Evolutionary conservation across 2,888 invertebrate genomes (phyloP), one percentile per base, ranked within the genome.

Genomic region (Nezara viridula): DNA sequence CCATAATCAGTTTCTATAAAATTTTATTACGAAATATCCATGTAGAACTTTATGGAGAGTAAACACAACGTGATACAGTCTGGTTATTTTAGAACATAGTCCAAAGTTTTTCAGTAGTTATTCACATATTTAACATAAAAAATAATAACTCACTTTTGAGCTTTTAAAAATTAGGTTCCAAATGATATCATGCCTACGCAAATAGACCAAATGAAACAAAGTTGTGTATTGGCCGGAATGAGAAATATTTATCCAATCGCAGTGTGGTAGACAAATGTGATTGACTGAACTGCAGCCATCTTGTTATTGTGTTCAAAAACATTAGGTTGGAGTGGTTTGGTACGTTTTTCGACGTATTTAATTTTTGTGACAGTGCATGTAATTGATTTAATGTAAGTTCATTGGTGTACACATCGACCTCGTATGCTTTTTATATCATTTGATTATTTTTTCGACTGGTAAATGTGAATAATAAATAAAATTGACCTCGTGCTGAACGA

Each of bases 251-350:
- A 73, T 73, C 66, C 88, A 88, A 88, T 88, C n/a, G 73, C 47
- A 47, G 73, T 24, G 88, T 44, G 19, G 47, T 37, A 66, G 32
- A 88, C 88, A 88, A 49, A 40, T 66, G 40, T 47, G 37, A 49
- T 47, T 40, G 47, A 47, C 40, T 44, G 37, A 27, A 44, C n/a
- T 47, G 86, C 90, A 85, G 90, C 91, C 91, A 91, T 91, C 90
- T 91, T 91, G 91, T 91, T 91, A 91, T 90, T 91, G 90, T 91
- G 91, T 91, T 91, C 91, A 90, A 91, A 91, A 91, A 90, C 91
- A 91, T 91, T 91, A 90, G 91, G 89, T 77, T 86, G 90, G 85
- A 90, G 89, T 90, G 85, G 91, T 90, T 91, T 90, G 90, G 89
- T 89, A 90, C 90, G 89, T 90, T 91, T 91, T 90, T 90, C 90